Conservation (phyloP, 2,797 vertebrate genomes). For the Hyperoplus immaculatus region DNA sequence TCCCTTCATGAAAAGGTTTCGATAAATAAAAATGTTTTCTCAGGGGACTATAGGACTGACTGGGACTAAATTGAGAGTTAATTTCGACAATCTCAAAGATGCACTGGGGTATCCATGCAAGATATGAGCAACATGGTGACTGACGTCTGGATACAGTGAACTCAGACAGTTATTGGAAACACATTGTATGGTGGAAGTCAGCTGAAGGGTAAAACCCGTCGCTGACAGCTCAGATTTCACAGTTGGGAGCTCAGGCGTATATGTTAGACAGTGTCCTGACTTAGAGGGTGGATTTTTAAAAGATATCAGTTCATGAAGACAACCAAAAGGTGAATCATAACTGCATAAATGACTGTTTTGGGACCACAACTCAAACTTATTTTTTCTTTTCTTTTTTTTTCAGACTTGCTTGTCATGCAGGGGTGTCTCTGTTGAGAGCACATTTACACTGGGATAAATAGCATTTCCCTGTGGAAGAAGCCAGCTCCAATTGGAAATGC, state of each 20-base stretch:
- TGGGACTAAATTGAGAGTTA: constrained; percentile 13
- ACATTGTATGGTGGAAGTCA: constrained; percentile 49
- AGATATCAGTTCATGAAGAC: constrained; percentile 55
- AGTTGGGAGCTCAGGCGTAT: constrained; percentile 53
- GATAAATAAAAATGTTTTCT: constrained; percentile 1
- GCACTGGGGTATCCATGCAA: constrained; percentile 32
- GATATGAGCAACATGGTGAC: constrained; percentile 43
- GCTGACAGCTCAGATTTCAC: constrained; percentile 64
- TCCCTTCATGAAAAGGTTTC: background rate
- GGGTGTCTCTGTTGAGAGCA: constrained; percentile 54
- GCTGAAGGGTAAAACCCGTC: constrained; percentile 51
- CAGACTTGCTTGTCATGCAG: constrained; percentile 62
- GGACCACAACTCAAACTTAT: constrained; percentile 25
- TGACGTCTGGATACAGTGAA: constrained; percentile 39
- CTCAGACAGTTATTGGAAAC: constrained; percentile 52
- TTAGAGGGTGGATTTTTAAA: constrained; percentile 34
- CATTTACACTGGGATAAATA: constrained; percentile 63
- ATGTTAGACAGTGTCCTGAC: constrained; percentile 55
- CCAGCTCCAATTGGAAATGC: constrained; percentile 66
- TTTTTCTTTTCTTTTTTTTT: constrained; percentile 20
- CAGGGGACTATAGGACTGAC: background rate
- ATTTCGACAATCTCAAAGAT: constrained; percentile 33
- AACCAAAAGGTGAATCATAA: constrained; percentile 54
- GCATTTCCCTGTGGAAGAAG: constrained; percentile 62
- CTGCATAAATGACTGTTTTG: constrained; percentile 23